Evolutionary conservation across 2,797 vertebrate species (phyloP).

Genomic region (Rhinella marina): DNA sequence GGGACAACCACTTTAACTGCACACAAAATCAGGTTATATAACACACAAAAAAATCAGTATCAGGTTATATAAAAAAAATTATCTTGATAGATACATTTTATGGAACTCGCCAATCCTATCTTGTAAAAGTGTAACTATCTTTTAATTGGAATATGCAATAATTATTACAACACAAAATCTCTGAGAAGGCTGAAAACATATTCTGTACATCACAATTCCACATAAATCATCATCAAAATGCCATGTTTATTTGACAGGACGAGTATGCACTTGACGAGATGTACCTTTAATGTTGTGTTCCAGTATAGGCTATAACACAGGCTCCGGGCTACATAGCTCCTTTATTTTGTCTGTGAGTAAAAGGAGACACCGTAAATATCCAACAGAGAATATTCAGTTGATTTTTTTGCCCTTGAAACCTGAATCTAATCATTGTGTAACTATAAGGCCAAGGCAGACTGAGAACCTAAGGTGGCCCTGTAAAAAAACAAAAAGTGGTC

Average conservation of each 20-base stretch:
- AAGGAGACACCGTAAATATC: neutral
- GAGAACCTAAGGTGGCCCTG: too few species aligned
- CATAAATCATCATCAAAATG: slow-evolving; percentile 20
- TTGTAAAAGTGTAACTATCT: neutral
- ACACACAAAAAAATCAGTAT: neutral
- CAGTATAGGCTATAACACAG: neutral
- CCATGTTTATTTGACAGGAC: slow-evolving; percentile 37
- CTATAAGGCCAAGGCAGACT: too few species aligned
- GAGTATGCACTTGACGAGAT: slow-evolving; percentile 15
- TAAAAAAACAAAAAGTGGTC: too few species aligned
- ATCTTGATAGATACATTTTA: neutral
- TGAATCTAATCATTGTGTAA: too few species aligned
- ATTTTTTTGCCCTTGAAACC: neutral
- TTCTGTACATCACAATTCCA: neutral
- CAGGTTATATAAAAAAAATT: neutral
- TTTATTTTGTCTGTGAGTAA: slow-evolving; percentile 26
- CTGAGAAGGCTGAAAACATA: neutral
- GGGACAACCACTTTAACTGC: too few species aligned
- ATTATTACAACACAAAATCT: neutral
- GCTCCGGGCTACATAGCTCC: slow-evolving; percentile 35
- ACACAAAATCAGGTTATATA: too few species aligned
- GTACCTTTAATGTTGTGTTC: neutral
- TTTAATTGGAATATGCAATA: neutral
- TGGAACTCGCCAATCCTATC: neutral
- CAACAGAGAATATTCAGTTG: neutral